Conservation (phyloP, 2,797 vertebrate species). For the Brachyrhaphis roseni region DNA sequence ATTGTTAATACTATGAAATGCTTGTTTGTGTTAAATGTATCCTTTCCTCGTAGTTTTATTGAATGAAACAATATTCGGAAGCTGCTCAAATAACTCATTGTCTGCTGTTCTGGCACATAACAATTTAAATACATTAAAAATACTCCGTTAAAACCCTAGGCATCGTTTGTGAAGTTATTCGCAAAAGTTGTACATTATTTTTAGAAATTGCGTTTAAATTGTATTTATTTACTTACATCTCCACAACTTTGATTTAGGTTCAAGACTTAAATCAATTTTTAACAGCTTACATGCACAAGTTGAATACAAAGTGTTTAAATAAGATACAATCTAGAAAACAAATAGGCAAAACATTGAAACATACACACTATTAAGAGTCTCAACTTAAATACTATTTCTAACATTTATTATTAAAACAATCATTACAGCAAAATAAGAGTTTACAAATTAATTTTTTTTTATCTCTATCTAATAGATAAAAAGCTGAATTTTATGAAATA, state of each 20-base stretch:
- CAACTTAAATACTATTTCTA: neutral
- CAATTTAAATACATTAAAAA: neutral
- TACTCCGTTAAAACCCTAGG: neutral
- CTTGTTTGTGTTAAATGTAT: neutral
- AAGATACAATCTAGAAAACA: neutral
- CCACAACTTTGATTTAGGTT: neutral
- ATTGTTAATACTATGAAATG: neutral
- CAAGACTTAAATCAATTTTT: neutral
- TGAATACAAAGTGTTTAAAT: neutral
- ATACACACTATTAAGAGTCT: neutral
- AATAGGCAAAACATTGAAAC: neutral
- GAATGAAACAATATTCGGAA: neutral
- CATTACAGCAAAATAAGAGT: neutral
- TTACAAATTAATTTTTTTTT: no score
- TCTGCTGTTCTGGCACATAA: neutral
- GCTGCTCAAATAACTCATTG: neutral
- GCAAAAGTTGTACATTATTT: neutral
- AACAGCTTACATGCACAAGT: neutral
- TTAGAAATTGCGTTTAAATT: neutral
- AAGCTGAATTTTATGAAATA: neutral
- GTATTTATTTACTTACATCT: neutral
- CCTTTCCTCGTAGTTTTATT: neutral
- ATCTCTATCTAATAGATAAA: neutral
- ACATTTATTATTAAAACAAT: neutral
- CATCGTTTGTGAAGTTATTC: neutral